A percentile compares a stretch with the other conserved stretches of the same genome.
Evolutionary conservation across 2,888 invertebrate species (phyloP).

Genomic region (Hypsopygia costalis): DNA sequence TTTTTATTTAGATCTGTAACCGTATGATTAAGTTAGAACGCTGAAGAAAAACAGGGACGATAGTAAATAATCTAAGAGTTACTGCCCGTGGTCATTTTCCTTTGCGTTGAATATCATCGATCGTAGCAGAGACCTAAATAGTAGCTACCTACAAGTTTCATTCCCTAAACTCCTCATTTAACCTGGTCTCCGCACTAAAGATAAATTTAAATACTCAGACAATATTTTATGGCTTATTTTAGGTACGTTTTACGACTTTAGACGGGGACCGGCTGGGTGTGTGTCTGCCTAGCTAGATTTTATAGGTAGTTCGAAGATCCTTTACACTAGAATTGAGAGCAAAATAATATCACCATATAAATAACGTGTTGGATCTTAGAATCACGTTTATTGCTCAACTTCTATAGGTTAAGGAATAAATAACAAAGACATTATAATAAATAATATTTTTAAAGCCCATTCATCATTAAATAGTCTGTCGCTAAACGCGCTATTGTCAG

Average conservation of each 20-base stretch:
- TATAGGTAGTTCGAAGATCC: slow-evolving; percentile 44
- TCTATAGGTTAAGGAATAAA: neutral
- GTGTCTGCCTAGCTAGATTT: slow-evolving; percentile 73
- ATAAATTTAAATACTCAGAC: slow-evolving; percentile 76
- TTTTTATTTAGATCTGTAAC: no score
- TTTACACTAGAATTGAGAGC: slow-evolving; percentile 27
- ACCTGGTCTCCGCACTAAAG: slow-evolving; percentile 41
- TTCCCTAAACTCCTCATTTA: slow-evolving; percentile 33
- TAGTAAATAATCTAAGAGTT: no score
- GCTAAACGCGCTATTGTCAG: slow-evolving; percentile 1
- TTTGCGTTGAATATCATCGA: no score
- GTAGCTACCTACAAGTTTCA: no score
- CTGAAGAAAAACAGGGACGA: no score
- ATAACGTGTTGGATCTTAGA: neutral
- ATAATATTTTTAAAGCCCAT: no score
- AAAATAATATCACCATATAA: slow-evolving; percentile 25
- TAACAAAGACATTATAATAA: no score
- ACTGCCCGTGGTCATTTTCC: no score
- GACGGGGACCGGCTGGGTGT: slow-evolving; percentile 58
- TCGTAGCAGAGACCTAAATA: no score
- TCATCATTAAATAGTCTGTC: neutral
- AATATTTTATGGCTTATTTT: slow-evolving; percentile 78
- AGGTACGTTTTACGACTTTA: slow-evolving; percentile 72
- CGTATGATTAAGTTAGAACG: no score
- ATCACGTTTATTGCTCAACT: neutral